Evolutionary conservation across 2,113 vertebrate genomes (phyloP).

Genomic region (Copsychus sechellarum): DNA sequence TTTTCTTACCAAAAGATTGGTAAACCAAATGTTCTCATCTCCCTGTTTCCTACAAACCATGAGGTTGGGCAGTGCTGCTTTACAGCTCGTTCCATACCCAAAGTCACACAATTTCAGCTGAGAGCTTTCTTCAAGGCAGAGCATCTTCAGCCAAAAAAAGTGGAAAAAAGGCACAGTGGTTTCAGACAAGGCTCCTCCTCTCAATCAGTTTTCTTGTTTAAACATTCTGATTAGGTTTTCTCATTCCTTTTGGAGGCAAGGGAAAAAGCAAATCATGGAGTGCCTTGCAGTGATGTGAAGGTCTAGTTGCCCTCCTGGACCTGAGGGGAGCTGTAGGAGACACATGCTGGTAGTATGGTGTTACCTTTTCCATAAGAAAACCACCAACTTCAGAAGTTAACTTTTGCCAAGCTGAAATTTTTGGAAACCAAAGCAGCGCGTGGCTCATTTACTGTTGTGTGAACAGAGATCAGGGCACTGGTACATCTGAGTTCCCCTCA

Average conservation of each 20-base stretch:
- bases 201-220: neutral
- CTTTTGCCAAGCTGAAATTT: neutral
- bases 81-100: neutral
- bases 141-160: neutral
- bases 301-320: neutral
- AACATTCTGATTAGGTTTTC: neutral
- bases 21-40: constrained; percentile 14
- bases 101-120: neutral
- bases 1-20: constrained; percentile 33
- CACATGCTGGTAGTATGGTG: neutral
- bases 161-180: neutral
- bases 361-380: neutral
- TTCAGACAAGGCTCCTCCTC: neutral
- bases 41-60: neutral
- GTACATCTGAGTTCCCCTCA: neutral
- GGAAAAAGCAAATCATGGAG: neutral
- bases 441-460: neutral
- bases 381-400: neutral
- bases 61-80: neutral
- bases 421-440: neutral
- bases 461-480: neutral
- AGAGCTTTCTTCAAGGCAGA: constrained; percentile 50
- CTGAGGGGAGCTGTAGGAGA: neutral
- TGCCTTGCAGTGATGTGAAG: neutral
- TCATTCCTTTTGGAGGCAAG: neutral